A percentile compares a stretch with the other conserved stretches of the same genome.
Evolutionary conservation across 2,113 vertebrate species (phyloP).

Genomic region (Dipodomys merriami): DNA sequence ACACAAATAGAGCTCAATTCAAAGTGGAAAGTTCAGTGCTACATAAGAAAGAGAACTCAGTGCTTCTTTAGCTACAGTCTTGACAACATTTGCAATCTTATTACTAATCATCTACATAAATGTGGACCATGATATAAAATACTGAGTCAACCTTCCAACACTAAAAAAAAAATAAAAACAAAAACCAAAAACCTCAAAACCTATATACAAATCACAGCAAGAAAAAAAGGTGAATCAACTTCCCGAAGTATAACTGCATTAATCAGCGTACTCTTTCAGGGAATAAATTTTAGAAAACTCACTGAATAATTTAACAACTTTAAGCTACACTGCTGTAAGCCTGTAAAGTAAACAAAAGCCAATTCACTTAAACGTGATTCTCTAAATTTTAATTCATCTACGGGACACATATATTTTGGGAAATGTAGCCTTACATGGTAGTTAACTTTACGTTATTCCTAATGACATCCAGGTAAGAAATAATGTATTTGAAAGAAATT

Average conservation of each 20-base stretch:
- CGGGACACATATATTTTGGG: not conserved
- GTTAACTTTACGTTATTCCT: not conserved
- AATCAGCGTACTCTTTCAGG: not conserved
- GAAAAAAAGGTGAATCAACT: constrained; percentile 8
- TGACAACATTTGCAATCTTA: constrained; percentile 50
- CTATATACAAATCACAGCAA: constrained; percentile 14
- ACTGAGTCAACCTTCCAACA: constrained; percentile 3
- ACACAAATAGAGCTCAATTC: constrained; percentile 8
- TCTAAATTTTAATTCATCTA: constrained; percentile 3
- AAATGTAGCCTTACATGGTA: constrained; percentile 27
- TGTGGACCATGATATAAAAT: constrained; percentile 50
- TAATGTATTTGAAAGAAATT: not conserved
- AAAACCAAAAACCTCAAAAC: not conserved
- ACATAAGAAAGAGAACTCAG: not conserved
- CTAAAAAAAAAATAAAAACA: constrained; percentile 2
- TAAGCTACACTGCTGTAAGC: not conserved
- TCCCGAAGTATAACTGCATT: constrained; percentile 25
- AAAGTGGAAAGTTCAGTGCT: not conserved
- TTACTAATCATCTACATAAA: constrained; percentile 52
- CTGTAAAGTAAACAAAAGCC: constrained; percentile 2
- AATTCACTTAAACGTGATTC: not conserved
- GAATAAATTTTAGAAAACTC: constrained; percentile 30
- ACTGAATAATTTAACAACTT: constrained; percentile 24
- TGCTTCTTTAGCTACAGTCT: constrained; percentile 23
- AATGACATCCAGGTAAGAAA: not conserved